Evolutionary conservation across 2,888 invertebrate genomes (phyloP), one percentile per base, ranked within the genome.

Genomic region (Nomada hirtipes): DNA sequence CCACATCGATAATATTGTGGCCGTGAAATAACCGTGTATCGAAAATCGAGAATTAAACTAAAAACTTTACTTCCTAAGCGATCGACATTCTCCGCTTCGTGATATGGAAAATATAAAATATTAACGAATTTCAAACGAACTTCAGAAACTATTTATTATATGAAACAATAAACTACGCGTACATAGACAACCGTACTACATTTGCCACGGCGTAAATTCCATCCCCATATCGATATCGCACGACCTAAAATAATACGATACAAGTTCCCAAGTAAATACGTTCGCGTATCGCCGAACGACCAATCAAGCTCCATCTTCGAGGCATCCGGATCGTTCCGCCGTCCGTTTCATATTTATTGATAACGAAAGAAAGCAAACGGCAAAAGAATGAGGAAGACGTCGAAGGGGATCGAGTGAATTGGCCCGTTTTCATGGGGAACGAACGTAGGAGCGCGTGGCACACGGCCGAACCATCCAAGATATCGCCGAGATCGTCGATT

Each of bases 401-500:
- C 10, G 42, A 23, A 47, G 23, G 26, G 47, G 55, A 67, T 29
- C 64, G 36, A n/a, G 23, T 64, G 59, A 71, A 71, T 65, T 53
- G 29, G 55, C 20, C 36, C 36, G 53, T 55, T 57, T 67, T 61
- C 80, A 47, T 29, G 18, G 42, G 52, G 13, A 55, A 57, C 47
- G 64, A 75, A 76, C 59, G 67, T 36, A 47, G 73, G 65, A 65
- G 50, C 50, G 60, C 29, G 55, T 26, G 53, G 23, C 4, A 23
- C n/a, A n/a, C n/a, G 4, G 26, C 13, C 57, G 29, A 60, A 20
- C 20, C 47, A 36, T 3, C 26, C 18, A n/a, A 18, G 26, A 20
- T 63, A 47, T 76, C 74, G 68, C 42, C 59, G 65, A 72, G 75
- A 84, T 84, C 84, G 80, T 57, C 77, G 79, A 86, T 82, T 82